Evolutionary conservation across 2,113 vertebrate genomes (phyloP), one percentile per base, ranked within the genome.

Genomic region (Hippocampus abdominalis): DNA sequence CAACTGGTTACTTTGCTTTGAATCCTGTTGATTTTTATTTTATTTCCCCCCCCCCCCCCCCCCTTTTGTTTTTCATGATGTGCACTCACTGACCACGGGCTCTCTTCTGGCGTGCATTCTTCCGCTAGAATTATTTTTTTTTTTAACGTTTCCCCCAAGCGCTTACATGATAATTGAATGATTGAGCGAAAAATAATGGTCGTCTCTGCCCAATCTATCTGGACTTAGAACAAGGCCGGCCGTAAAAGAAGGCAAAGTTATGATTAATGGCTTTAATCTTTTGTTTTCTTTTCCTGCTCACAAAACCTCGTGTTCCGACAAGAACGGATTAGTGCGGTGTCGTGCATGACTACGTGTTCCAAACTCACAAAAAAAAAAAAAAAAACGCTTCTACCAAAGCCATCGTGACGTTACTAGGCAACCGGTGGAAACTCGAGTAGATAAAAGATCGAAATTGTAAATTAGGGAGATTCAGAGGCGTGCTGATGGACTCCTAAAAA

Each of bases 1-100:
- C 16, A 65, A 74, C 75, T 57, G 71, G 78, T 70, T 59, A 66
- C 73, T 71, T 75, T 77, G n/a, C 73, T 74, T 77, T 53, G 54
- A 85, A 71, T 83, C 66, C 57, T 70, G 80, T 75, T 68, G 65
- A 40, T 74, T 77, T 48, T 70, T 29, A 3, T 29, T 32, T n/a
- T n/a, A n/a, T n/a, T n/a, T n/a, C n/a, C n/a, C n/a, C n/a, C n/a
- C 4, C 29, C 29, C 2, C 5, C 32, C 5, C 2, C 32, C 5
- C 64, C 72, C 27, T 25, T 27, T 7, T 60, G 27, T 29, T 18
- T 32, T 18, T 60, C 78, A 11, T 75, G 80, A 72, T 83, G 66
- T 73, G 46, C 64, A 75, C 71, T 71, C 27, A 25, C 56, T n/a
- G 2, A n/a, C 51, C 21, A 23, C 8, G 2, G n/a, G 51, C 51